Evolutionary conservation across 2,797 vertebrate species (phyloP).

Genomic region (Sebastes minor): DNA sequence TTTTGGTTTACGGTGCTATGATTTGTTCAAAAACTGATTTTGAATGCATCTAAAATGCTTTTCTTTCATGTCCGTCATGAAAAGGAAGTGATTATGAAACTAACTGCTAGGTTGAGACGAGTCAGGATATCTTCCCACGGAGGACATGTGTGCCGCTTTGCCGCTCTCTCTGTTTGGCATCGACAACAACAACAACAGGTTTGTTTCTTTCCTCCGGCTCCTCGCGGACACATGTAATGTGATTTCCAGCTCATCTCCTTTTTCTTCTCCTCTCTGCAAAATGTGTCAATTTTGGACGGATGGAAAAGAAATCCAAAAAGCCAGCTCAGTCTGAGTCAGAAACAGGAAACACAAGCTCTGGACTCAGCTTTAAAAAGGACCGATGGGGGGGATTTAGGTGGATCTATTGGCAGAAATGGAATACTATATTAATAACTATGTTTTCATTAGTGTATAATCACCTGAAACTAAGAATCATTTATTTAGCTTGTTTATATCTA

Average conservation of each 20-base stretch:
- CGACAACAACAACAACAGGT: background rate
- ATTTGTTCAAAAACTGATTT: background rate
- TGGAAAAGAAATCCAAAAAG: background rate
- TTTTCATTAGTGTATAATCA: too few relatives aligned
- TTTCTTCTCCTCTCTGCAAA: background rate
- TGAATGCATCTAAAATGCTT: background rate
- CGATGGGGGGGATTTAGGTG: too few relatives aligned
- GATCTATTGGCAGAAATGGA: too few relatives aligned
- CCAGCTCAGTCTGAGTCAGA: background rate
- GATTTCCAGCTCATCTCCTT: background rate
- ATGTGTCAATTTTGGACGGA: background rate
- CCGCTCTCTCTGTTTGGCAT: background rate
- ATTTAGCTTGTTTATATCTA: too few relatives aligned
- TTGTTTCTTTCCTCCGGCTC: background rate
- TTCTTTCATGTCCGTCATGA: background rate
- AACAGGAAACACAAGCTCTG: background rate
- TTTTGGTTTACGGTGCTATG: background rate
- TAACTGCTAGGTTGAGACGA: background rate
- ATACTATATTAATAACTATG: too few relatives aligned
- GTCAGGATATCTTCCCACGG: background rate
- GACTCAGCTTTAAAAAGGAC: background rate
- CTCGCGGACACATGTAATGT: background rate
- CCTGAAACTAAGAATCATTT: too few relatives aligned
- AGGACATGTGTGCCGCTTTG: background rate
- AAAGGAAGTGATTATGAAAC: background rate